Conservation (phyloP, 2,888 invertebrate species). For the Agrochola macilenta region DNA sequence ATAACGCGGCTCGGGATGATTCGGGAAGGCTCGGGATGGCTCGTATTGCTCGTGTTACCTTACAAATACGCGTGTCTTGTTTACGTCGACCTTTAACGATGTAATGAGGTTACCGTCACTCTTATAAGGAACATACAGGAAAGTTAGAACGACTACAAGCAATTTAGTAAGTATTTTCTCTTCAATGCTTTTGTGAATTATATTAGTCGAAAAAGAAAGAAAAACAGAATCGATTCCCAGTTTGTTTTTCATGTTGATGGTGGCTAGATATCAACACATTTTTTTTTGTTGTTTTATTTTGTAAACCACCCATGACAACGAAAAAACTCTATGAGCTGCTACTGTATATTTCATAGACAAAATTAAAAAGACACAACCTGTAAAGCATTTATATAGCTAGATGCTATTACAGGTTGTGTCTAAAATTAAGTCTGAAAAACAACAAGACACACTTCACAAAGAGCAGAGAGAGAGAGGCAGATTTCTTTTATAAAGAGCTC, state of each 20-base stretch:
- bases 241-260: not conserved
- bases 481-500: not conserved
- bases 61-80: slow-evolving; percentile 36
- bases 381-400: not conserved
- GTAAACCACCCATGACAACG: not conserved
- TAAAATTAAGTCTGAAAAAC: too few relatives aligned
- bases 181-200: not conserved
- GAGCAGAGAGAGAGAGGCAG: too few relatives aligned
- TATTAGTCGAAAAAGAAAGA: not conserved
- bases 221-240: not conserved
- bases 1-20: not conserved
- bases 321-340: not conserved
- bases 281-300: not conserved
- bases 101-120: slow-evolving; percentile 28
- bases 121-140: slow-evolving; percentile 22
- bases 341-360: not conserved
- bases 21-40: not conserved
- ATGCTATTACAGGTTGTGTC: too few relatives aligned
- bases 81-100: slow-evolving; percentile 21
- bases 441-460: too few relatives aligned
- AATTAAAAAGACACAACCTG: too few relatives aligned
- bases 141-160: not conserved
- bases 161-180: not conserved
- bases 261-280: not conserved
- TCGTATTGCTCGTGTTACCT: slow-evolving; percentile 13